phyloP scores from a whole-genome alignment of 2,888 invertebrate genomes.

The Camponotus fellah region DNA sequence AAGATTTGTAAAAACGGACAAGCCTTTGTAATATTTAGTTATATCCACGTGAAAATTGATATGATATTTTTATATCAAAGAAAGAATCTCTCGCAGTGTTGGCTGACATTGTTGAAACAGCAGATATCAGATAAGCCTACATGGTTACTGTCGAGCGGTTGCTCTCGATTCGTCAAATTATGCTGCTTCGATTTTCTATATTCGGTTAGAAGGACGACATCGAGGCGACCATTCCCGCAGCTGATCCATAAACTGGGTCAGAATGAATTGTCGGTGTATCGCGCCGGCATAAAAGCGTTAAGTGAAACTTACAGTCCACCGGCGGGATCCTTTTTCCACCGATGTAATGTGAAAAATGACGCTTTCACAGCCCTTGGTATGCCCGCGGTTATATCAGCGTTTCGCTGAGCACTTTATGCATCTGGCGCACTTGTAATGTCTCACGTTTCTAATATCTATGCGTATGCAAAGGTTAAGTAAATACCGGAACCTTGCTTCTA shows the following conservation, averaged over 20 bases:
- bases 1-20: conserved; percentile 28
- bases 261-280: conserved; percentile 55
- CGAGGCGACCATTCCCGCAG: conserved; percentile 22
- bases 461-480: conserved; percentile 38
- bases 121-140: conserved; percentile 49
- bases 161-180: conserved; percentile 57
- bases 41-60: conserved; percentile 1
- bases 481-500: conserved; percentile 8
- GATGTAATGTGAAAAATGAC: conserved; percentile 53
- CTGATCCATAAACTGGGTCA: conserved; percentile 59
- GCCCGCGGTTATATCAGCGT: conserved; percentile 12
- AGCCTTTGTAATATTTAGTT: conserved; percentile 26
- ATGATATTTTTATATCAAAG: conserved; percentile 36
- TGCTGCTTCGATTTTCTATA: conserved; percentile 62
- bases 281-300: conserved; percentile 32
- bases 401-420: conserved; percentile 25
- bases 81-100: neutral
- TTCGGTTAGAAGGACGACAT: conserved; percentile 45
- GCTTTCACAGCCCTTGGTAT: conserved; percentile 52
- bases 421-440: conserved; percentile 4
- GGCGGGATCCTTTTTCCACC: neutral
- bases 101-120: conserved; percentile 48
- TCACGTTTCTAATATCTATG: conserved; percentile 10
- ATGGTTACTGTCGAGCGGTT: conserved; percentile 28
- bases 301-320: conserved; percentile 50